Base-by-base conservation (phyloP, 2,888 invertebrate species). In the Cantharis lateralis region DNA sequence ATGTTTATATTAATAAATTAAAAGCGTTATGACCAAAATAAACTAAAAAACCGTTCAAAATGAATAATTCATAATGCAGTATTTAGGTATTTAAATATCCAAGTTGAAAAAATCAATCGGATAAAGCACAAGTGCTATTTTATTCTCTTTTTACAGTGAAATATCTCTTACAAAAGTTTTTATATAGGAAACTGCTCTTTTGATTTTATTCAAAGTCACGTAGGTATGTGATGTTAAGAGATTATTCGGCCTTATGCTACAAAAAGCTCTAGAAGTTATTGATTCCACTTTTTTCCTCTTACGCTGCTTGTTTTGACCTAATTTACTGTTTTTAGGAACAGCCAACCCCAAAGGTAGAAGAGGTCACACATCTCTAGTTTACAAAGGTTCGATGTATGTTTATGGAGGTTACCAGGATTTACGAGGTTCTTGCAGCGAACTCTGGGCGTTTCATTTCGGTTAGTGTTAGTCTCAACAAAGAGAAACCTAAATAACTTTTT, bases 381-480 rank as follows among this genome's bases (percentile, higher is more conserved):
- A 95, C 85, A 91, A 92, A 78, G 94, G 94, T 81, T 91, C 93
- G 82, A 94, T 97, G 93, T 91, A 95, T 78, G 91, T 97, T 80
- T 96, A 95, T 87, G 97, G 96, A 5, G 97, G 97, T 4, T 96
- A 96, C 88, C 93, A 94, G 85, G 96, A 97, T 87, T 89, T 96
- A 78, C 90, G 93, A 74, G 96, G 96, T 9, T 96, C 96, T 64
- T 94, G 94, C 15, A 92, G 93, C 72, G 96, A 97, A 87, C 89
- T 96, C 5, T 97, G 97, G 97, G 94, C 93, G 2, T 96, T 95
- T 86, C 94, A 95, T 87, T 95, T 96, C 81, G 95, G 96, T 96
- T 88, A 88, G 88, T 48, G 15, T 15, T 18, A 48, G 48, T 48
- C n/a, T 68, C n/a, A 66, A 18, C 10, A 20, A 20, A 66, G 24